Conservation (phyloP, 2,113 vertebrate species). For the Apistogramma diplotaenia region DNA sequence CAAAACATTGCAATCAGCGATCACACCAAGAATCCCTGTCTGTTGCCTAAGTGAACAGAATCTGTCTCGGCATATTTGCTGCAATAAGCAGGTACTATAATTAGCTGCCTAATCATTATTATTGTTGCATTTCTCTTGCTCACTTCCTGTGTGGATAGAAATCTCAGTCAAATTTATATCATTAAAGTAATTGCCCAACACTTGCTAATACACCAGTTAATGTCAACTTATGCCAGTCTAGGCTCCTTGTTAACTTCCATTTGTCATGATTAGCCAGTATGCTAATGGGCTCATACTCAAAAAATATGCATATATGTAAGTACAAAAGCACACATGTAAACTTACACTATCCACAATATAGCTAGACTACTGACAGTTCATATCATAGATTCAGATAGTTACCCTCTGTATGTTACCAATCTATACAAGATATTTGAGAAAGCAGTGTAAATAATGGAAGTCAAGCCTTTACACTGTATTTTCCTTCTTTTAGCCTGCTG, state of each 20-base stretch:
- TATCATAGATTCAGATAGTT: background rate
- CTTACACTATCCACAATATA: background rate
- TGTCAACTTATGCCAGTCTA: slow-evolving; percentile 70
- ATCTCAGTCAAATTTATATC: slow-evolving; percentile 70
- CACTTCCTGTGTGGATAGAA: slow-evolving; percentile 68
- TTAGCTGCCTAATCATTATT: slow-evolving; percentile 78
- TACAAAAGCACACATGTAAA: background rate
- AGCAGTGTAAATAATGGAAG: background rate
- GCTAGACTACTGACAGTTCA: background rate
- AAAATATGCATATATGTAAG: background rate
- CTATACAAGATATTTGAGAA: background rate
- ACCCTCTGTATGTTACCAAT: background rate
- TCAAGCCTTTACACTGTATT: background rate
- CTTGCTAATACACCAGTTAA: slow-evolving; percentile 72
- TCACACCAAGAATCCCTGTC: slow-evolving; percentile 34
- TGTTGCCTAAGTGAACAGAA: slow-evolving; percentile 52
- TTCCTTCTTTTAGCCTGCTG: background rate
- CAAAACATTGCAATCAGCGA: slow-evolving; percentile 43
- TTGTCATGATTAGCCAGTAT: slow-evolving; percentile 69
- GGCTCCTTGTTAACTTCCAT: slow-evolving; percentile 61
- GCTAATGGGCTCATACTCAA: slow-evolving; percentile 30
- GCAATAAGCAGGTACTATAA: slow-evolving; percentile 72
- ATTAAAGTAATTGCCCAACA: slow-evolving; percentile 75
- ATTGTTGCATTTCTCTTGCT: slow-evolving; percentile 71
- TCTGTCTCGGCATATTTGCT: slow-evolving; percentile 55